phyloP scores from a whole-genome alignment of 1,140 invertebrate species.

The Lasioglossum baleicum region DNA sequence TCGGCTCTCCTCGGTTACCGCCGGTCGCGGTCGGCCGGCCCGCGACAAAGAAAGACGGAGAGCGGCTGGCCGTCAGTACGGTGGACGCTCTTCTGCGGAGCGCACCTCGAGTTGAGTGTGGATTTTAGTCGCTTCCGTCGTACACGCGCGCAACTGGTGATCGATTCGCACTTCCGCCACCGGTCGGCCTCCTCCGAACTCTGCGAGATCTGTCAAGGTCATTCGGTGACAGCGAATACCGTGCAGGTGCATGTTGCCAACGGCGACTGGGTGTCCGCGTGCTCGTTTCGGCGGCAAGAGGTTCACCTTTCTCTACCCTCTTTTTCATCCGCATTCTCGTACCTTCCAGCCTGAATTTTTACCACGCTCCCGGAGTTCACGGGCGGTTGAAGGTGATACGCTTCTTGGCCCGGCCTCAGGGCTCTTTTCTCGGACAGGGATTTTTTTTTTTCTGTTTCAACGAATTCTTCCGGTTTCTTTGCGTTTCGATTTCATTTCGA shows the following conservation, averaged over 20 bases:
- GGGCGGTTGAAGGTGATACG: too few relatives aligned
- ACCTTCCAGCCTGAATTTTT: too few relatives aligned
- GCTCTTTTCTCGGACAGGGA: too few relatives aligned
- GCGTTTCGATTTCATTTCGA: too few relatives aligned
- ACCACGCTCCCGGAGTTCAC: too few relatives aligned
- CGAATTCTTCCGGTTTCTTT: too few relatives aligned
- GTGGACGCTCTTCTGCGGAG: constrained; percentile 67
- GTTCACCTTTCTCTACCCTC: too few relatives aligned
- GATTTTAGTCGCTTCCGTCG: constrained; percentile 1
- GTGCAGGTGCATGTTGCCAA: constrained; percentile 21
- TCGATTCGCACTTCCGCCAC: constrained; percentile 60
- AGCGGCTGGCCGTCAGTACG: constrained; percentile 60
- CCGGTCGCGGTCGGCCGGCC: constrained; percentile 54
- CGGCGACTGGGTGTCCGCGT: constrained; percentile 39
- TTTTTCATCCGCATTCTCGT: too few relatives aligned
- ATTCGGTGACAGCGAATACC: constrained; percentile 33
- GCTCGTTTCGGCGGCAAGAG: too few relatives aligned
- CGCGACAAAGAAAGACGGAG: constrained; percentile 49
- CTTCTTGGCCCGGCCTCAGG: too few relatives aligned
- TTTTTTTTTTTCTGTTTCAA: too few relatives aligned
- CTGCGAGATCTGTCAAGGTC: constrained; percentile 53
- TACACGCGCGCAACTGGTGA: constrained; percentile 68
- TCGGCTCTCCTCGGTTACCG: constrained; percentile 55
- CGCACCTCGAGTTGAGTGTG: constrained; percentile 48
- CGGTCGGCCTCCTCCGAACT: constrained; percentile 50